Percentiles rank a stretch among this genome's conserved stretches.
Conservation (phyloP, 2,888 invertebrate genomes). For the Hirtodrosophila cameraria region DNA sequence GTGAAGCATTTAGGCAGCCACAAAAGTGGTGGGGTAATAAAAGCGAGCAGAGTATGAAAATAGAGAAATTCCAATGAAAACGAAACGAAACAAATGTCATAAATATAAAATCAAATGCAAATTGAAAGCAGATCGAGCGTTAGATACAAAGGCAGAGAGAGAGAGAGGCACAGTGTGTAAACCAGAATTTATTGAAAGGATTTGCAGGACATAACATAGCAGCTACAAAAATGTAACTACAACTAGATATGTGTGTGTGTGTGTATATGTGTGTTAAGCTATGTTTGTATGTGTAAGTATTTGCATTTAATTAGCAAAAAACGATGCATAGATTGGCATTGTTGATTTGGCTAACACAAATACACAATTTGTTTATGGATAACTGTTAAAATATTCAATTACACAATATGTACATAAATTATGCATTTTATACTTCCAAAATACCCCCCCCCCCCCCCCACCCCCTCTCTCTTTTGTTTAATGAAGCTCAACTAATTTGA, state of each 20-base stretch:
- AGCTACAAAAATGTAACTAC: slow-evolving; percentile 2
- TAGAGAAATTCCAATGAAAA: slow-evolving; percentile 19
- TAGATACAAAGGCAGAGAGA: slow-evolving; percentile 34
- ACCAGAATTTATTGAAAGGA: slow-evolving; percentile 40
- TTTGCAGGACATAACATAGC: slow-evolving; percentile 34
- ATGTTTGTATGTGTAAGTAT: slow-evolving; percentile 32
- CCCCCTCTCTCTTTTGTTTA: slow-evolving; percentile 54
- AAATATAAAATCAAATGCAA: slow-evolving; percentile 77
- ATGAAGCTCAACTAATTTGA: slow-evolving; percentile 62
- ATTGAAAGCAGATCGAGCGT: slow-evolving; percentile 66
- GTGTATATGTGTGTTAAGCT: not conserved
- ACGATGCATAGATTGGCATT: slow-evolving; percentile 60
- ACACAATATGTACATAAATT: slow-evolving; percentile 73
- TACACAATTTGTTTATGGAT: slow-evolving; percentile 58
- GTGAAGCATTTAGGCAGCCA: slow-evolving; percentile 61
- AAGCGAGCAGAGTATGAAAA: not conserved
- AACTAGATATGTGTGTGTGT: not conserved
- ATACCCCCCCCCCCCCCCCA: not conserved
- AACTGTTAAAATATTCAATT: slow-evolving; percentile 69
- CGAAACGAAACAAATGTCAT: slow-evolving; percentile 63
- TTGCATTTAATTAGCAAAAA: slow-evolving; percentile 78
- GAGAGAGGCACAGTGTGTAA: not conserved
- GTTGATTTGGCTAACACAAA: slow-evolving; percentile 46
- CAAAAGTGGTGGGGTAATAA: slow-evolving; percentile 8
- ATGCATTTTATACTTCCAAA: slow-evolving; percentile 43